Evolutionary conservation across 2,797 vertebrate species (phyloP), one percentile per base, ranked within the genome.

Genomic region (Pseudochaenichthys georgianus): DNA sequence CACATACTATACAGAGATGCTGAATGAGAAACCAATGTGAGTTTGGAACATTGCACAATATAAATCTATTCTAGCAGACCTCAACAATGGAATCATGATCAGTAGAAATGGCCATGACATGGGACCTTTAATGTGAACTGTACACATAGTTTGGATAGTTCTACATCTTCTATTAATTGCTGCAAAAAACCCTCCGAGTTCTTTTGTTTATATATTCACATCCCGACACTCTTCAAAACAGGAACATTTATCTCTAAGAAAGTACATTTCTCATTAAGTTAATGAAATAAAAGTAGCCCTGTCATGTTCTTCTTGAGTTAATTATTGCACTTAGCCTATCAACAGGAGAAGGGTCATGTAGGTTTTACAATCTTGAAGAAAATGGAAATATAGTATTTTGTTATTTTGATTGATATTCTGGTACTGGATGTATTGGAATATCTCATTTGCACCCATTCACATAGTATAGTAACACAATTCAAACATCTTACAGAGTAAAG

Each of bases 281-380:
- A n/a, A 41, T 28, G 0, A 31, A 16, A n/a, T 45, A 45, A 43
- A 54, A 74, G 60, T 0, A 62, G 16, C 50, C 16, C 16, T 52
- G 53, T 3, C n/a, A 13, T n/a, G 51, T 63, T 75, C 16, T 43
- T 45, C 47, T 68, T 54, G 38, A 47, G 11, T 38, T 61, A 19
- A 59, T 71, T 48, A 46, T 43, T 21, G 9, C 19, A 42, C 53
- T 55, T 61, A 52, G 43, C 41, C 17, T 41, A 53, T 61, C 61
- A 51, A 45, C 64, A 50, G 23, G 11, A 51, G 15, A 28, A 13
- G 3, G 13, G 8, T 59, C n/a, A 41, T 53, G 11, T 8, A 38
- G 8, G 13, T 58, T 70, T 70, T 31, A 47, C 50, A 54, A 28
- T 19, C 3, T n/a, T 50, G 9, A 58, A 48, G 3, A 64, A 48